Evolutionary conservation across 2,113 vertebrate species (phyloP).

Genomic region (zebrafish (Danio rerio)): DNA sequence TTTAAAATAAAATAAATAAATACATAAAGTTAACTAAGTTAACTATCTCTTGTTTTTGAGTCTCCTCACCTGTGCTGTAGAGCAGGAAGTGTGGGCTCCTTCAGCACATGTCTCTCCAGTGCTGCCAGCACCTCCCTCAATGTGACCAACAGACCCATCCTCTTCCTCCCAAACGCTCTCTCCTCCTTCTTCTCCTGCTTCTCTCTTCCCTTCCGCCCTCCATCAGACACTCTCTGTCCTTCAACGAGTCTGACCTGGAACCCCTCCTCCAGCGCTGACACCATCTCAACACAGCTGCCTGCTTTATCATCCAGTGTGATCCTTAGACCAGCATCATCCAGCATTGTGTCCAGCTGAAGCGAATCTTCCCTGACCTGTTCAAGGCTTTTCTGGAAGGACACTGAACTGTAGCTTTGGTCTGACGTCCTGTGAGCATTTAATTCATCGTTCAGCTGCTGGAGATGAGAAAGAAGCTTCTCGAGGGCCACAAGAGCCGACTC

Average conservation of each 20-base stretch:
- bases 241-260: background rate
- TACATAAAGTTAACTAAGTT: no score
- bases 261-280: conserved; percentile 50
- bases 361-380: conserved; percentile 57
- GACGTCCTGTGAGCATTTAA: conserved; percentile 36
- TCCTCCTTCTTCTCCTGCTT: conserved; percentile 36
- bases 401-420: conserved; percentile 53
- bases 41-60: background rate
- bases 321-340: conserved; percentile 63
- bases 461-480: conserved; percentile 75
- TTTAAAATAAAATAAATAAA: no score
- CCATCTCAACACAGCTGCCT: conserved; percentile 62
- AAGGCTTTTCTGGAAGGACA: conserved; percentile 62
- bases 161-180: conserved; percentile 62
- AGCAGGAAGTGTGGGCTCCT: conserved; percentile 86
- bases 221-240: background rate
- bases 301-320: conserved; percentile 55
- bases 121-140: conserved; percentile 78
- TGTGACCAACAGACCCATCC: conserved; percentile 68
- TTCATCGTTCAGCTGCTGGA: conserved; percentile 67
- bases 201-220: background rate
- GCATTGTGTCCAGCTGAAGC: conserved; percentile 53
- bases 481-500: conserved; percentile 71
- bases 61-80: conserved; percentile 84
- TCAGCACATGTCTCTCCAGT: conserved; percentile 77